Base-by-base conservation (phyloP, 2,113 vertebrate species). In the Phaethornis superciliosus region DNA sequence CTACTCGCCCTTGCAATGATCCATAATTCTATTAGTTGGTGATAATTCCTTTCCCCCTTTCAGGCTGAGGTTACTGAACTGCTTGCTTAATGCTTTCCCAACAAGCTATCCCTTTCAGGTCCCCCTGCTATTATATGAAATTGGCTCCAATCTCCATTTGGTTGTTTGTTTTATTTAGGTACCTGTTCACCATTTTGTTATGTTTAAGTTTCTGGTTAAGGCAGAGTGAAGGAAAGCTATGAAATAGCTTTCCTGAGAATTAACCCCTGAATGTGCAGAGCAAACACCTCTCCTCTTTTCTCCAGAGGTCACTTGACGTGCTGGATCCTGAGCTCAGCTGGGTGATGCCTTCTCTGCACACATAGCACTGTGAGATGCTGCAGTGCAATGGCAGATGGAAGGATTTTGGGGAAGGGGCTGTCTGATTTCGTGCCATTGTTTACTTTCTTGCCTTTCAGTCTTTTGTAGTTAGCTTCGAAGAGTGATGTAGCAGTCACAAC, bases 391-490 rank as follows among this genome's bases (percentile, higher is more conserved):
- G 91, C 95, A 89, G 95, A 95, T 93, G 97, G 97, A 92, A 74
- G 96, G 90, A 80, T 82, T 92, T 96, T 93, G 96, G 88, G 96
- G 95, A 79, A 71, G 96, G 94, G 91, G 88, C 92, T 81, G 96
- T 67, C 96, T 93, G 96, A 88, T 93, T 93, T 60, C 19, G 32
- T 95, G 92, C 96, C 90, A 97, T 98, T 98, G 97, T 98, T 96
- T 97, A 94, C 85, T 93, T 85, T 94, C 33, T 72, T 95, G 88
- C 44, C 12, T 96, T 90, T 79, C 33, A 60, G 86, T 62, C 94
- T 97, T 95, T 97, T 97, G 92, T 97, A 33, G 82, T 30, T 89
- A 84, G 93, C 87, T 96, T 87, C 78, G 52, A 94, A 84, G 95
- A 95, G 77, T 65, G 80, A 97, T 58, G 54, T 78, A 90, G 60